Conservation (phyloP, 1,140 invertebrate species). For the Prorops nasuta region DNA sequence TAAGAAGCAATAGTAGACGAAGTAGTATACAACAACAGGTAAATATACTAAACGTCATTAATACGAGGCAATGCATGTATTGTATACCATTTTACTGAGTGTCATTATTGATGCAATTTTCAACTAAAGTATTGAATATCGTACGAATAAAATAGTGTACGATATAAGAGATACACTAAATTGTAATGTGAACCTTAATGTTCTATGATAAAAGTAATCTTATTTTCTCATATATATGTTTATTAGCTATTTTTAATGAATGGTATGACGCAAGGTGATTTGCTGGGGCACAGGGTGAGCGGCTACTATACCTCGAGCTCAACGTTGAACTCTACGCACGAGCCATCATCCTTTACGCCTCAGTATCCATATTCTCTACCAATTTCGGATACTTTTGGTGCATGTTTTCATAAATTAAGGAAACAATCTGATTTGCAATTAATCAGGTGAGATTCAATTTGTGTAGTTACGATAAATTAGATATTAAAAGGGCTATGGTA, state of each 20-base stretch:
- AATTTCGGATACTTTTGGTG: constrained; percentile 60
- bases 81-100: too few species aligned
- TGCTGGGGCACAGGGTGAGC: constrained; percentile 77
- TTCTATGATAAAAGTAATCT: too few species aligned
- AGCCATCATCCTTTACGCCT: constrained; percentile 48
- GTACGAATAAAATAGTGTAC: too few species aligned
- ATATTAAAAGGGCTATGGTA: background rate
- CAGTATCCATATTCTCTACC: constrained; percentile 52
- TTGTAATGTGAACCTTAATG: too few species aligned
- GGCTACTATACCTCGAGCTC: constrained; percentile 84
- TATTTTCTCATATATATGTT: constrained; percentile 8
- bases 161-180: too few species aligned
- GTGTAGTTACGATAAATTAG: constrained; percentile 17
- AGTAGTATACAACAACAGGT: constrained; percentile 85
- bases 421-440: constrained; percentile 86
- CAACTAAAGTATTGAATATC: too few species aligned
- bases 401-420: constrained; percentile 74
- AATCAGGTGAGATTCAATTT: constrained; percentile 59
- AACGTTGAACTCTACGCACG: constrained; percentile 58
- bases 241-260: constrained; percentile 66
- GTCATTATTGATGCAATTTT: too few species aligned
- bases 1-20: constrained; percentile 77
- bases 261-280: constrained; percentile 69
- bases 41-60: constrained; percentile 14
- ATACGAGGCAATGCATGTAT: too few species aligned